Evolutionary conservation across 2,888 invertebrate species (phyloP).

Genomic region (Actias luna): DNA sequence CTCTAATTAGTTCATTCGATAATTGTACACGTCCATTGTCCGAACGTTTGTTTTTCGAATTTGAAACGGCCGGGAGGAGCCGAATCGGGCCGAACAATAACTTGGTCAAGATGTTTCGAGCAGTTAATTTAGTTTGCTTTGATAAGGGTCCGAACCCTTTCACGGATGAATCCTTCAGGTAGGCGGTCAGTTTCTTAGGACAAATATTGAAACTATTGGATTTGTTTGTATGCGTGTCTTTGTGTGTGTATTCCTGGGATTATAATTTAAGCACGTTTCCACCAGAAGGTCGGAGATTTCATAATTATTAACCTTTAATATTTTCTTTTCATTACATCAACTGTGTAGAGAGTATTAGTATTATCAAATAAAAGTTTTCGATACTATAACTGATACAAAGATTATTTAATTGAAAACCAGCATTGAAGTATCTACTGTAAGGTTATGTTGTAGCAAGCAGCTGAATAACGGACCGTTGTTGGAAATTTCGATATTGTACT

Average conservation of each 20-base stretch:
- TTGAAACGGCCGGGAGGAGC: conserved; percentile 49
- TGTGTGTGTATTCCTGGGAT: neutral
- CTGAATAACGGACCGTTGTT: too few relatives aligned
- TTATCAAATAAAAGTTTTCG: too few relatives aligned
- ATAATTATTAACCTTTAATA: neutral
- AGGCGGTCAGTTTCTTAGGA: conserved; percentile 45
- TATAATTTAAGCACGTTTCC: neutral
- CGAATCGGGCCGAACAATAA: conserved; percentile 57
- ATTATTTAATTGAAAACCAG: too few relatives aligned
- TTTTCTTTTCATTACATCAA: too few relatives aligned
- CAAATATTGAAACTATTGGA: conserved; percentile 26
- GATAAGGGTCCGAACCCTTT: conserved; percentile 72
- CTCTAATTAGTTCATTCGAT: neutral
- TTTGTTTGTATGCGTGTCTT: conserved; percentile 2
- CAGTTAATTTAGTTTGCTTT: conserved; percentile 79
- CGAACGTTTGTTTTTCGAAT: conserved; percentile 70
- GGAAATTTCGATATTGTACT: too few relatives aligned
- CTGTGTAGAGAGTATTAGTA: too few relatives aligned
- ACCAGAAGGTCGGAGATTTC: neutral
- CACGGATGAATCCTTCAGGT: conserved; percentile 62
- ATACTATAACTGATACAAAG: too few relatives aligned
- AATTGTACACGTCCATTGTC: conserved; percentile 17
- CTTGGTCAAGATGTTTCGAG: conserved; percentile 78
- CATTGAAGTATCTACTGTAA: too few relatives aligned
- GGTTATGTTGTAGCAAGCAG: too few relatives aligned